Percentiles rank a stretch among this genome's conserved stretches.
phyloP scores from a whole-genome alignment of 2,797 vertebrate species.

The Syngnathus rostellatus region DNA sequence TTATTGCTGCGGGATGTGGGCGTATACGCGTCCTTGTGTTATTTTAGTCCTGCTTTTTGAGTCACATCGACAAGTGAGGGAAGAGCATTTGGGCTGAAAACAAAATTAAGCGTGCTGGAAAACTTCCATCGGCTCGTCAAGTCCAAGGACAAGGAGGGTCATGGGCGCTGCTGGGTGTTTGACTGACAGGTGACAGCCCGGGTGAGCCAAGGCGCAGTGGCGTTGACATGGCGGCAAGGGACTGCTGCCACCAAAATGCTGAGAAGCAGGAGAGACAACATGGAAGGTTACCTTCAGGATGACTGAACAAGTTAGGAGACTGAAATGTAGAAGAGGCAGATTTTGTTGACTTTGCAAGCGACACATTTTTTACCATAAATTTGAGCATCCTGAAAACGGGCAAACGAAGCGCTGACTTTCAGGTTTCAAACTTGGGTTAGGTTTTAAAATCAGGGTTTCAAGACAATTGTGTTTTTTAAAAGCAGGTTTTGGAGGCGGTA shows the following conservation, averaged over 20 bases:
- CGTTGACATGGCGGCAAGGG: conserved; percentile 1
- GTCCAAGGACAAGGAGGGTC: conserved; percentile 11
- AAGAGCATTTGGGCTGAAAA: not conserved
- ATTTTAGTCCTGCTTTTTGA: conserved; percentile 57
- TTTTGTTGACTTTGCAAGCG: not conserved
- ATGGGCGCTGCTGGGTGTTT: conserved; percentile 6
- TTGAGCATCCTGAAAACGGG: too few relatives aligned
- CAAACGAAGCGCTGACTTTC: too few relatives aligned
- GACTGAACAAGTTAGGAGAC: not conserved
- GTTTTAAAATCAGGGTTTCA: not conserved
- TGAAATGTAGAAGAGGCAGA: not conserved
- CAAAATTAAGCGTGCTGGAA: not conserved
- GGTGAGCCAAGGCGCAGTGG: not conserved
- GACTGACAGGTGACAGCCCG: conserved; percentile 25
- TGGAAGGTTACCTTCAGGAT: conserved; percentile 7
- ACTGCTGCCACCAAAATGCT: conserved; percentile 1
- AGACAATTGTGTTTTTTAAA: not conserved
- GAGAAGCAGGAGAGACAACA: conserved; percentile 1
- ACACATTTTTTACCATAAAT: not conserved
- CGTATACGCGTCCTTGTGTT: conserved; percentile 57
- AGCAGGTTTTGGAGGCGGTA: too few relatives aligned
- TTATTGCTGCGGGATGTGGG: conserved; percentile 51
- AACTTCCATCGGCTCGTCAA: not conserved
- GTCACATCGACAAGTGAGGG: not conserved
- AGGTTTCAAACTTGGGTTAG: too few relatives aligned